phyloP scores from a whole-genome alignment of 1,140 invertebrate genomes.

The Diabrotica undecimpunctata region DNA sequence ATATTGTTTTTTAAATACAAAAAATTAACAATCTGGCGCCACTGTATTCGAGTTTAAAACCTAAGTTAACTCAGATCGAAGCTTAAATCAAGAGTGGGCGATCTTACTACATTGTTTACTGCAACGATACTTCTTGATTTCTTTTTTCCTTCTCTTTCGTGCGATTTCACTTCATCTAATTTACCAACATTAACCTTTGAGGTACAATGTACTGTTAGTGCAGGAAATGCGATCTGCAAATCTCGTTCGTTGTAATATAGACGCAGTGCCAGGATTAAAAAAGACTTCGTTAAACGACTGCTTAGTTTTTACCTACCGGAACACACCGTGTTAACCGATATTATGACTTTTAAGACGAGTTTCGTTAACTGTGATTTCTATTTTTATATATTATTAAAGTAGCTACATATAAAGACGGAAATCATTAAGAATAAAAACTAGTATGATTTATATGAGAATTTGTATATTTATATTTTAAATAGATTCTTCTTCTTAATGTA shows the following conservation, averaged over 20 bases:
- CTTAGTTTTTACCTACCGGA: neutral
- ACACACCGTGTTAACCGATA: too few species aligned
- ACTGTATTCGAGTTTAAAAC: neutral
- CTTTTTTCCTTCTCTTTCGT: conserved; percentile 14
- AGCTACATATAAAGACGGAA: too few species aligned
- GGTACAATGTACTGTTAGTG: conserved; percentile 5
- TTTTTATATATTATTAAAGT: too few species aligned
- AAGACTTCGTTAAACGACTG: neutral
- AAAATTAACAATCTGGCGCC: too few species aligned
- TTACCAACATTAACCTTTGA: conserved; percentile 6
- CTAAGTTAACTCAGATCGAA: conserved; percentile 8
- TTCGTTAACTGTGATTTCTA: too few species aligned
- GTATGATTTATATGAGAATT: too few species aligned
- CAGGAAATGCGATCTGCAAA: neutral
- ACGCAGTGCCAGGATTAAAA: neutral
- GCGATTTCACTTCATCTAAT: conserved; percentile 14
- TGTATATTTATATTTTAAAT: too few species aligned
- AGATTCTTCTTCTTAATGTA: too few species aligned
- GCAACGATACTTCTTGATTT: conserved; percentile 19
- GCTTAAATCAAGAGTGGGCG: conserved; percentile 19
- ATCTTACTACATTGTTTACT: conserved; percentile 16
- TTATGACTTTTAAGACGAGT: too few species aligned
- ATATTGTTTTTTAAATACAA: too few species aligned
- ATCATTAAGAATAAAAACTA: too few species aligned
- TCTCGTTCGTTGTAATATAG: neutral